Percentiles rank a stretch among this genome's conserved stretches.
Conservation (phyloP, 2,888 invertebrate species). For the Sceliomorpha sp. region DNA sequence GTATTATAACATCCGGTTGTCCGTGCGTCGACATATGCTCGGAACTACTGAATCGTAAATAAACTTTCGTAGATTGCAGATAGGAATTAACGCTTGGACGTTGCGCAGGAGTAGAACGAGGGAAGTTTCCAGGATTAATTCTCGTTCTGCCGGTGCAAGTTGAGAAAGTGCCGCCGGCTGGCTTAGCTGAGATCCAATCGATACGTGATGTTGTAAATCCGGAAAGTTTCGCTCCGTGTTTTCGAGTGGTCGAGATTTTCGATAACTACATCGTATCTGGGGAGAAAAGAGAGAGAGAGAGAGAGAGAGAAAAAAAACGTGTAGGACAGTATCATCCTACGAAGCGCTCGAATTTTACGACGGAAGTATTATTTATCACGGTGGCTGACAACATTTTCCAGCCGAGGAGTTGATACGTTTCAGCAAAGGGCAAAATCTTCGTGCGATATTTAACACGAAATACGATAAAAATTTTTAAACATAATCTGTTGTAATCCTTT, state of each 20-base stretch:
- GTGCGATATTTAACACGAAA: too few relatives aligned
- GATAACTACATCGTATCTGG: constrained; percentile 46
- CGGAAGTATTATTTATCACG: not conserved
- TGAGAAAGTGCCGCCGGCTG: constrained; percentile 63
- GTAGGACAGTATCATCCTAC: constrained; percentile 29
- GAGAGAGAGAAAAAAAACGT: constrained; percentile 51
- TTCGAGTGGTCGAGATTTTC: constrained; percentile 56
- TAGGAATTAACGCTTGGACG: constrained; percentile 59
- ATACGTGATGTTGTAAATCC: constrained; percentile 56
- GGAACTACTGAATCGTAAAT: constrained; percentile 62
- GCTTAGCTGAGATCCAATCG: constrained; percentile 54
- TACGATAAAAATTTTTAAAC: too few relatives aligned
- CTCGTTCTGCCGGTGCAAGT: constrained; percentile 67
- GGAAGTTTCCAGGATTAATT: constrained; percentile 73
- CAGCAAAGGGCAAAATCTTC: too few relatives aligned
- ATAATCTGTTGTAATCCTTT: too few relatives aligned
- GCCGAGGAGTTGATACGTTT: too few relatives aligned
- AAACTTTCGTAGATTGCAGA: constrained; percentile 61
- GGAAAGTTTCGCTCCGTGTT: constrained; percentile 53
- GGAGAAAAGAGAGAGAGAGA: too few relatives aligned
- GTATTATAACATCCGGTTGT: constrained; percentile 32
- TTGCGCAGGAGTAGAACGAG: constrained; percentile 62
- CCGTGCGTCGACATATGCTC: constrained; percentile 62
- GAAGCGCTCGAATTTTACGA: constrained; percentile 30
- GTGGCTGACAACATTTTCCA: too few relatives aligned